Evolutionary conservation across 1,140 invertebrate genomes (phyloP).

Genomic region (Luehdorfia chinensis): DNA sequence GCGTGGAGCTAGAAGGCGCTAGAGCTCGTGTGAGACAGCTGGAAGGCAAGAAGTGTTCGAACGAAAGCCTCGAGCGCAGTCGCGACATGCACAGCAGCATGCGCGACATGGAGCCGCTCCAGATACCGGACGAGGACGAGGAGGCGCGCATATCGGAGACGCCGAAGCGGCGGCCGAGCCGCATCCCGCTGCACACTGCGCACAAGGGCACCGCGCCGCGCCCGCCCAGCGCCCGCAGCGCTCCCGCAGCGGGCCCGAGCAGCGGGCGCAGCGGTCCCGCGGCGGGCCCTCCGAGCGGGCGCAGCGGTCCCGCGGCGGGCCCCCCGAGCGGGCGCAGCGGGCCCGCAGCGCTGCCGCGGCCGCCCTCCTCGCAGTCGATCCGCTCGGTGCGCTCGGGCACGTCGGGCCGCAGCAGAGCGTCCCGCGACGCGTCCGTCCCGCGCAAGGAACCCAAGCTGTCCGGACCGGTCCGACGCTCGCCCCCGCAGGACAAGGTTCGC

Average conservation of each 20-base stretch:
- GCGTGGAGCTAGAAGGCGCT: slow-evolving; percentile 89
- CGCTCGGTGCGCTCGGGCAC: slow-evolving; percentile 48
- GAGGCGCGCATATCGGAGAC: slow-evolving; percentile 82
- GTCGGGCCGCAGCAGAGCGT: slow-evolving; percentile 20
- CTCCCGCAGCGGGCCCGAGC: slow-evolving; percentile 50
- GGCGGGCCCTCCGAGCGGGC: slow-evolving; percentile 72
- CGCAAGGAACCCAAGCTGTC: slow-evolving; percentile 21
- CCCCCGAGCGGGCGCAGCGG: slow-evolving; percentile 71
- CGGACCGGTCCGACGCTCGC: slow-evolving; percentile 32
- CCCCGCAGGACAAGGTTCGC: slow-evolving; percentile 59
- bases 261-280: slow-evolving; percentile 36
- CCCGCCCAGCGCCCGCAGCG: slow-evolving; percentile 70
- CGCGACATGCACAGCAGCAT: slow-evolving; percentile 68
- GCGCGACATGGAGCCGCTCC: slow-evolving; percentile 69
- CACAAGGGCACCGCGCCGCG: slow-evolving; percentile 70
- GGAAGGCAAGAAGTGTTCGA: slow-evolving; percentile 74
- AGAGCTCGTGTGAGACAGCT: slow-evolving; percentile 84
- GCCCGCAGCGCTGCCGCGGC: slow-evolving; percentile 49
- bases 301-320: slow-evolving; percentile 63
- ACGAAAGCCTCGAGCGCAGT: background rate
- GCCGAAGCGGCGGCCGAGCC: slow-evolving; percentile 43
- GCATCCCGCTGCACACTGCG: slow-evolving; percentile 71
- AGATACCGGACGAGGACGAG: slow-evolving; percentile 79
- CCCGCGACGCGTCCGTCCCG: slow-evolving; percentile 28
- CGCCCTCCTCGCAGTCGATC: slow-evolving; percentile 48